Base-by-base conservation (phyloP, 2,113 vertebrate species). In the Hypomesus transpacificus region DNA sequence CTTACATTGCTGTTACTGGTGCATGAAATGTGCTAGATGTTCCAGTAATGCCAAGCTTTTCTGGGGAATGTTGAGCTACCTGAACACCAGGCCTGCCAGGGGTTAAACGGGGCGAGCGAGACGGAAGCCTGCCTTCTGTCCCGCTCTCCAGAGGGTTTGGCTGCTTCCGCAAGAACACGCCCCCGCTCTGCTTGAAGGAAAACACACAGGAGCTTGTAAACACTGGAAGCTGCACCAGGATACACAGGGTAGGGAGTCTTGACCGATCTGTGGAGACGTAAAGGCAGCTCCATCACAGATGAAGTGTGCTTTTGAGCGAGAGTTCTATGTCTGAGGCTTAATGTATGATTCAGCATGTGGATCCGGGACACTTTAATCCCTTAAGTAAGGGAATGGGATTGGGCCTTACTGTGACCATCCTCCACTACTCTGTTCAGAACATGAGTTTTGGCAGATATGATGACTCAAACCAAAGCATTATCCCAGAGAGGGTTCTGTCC, bases 11-110 rank as follows among this genome's bases (percentile, higher is more conserved):
- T 73, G n/a, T 46, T 56, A 31, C 6, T 59, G 4, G 26, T 20
- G 46, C 18, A 11, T 53, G 46, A 72, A 68, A 80, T 66, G 56
- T 53, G 39, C 63, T 56, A 78, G 83, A 86, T 85, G 85, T 86
- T 85, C 85, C 80, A 24, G 50, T 82, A 74, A 76, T 78, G 69
- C 58, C 4, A 24, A 28, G 70, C 60, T 87, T 82, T 88, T 88
- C 79, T 84, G 60, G 79, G 82, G 82, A 16, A 11, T 51, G 62
- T 16, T 80, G 74, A 54, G 68, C 79, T 70, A 79, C 75, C 80
- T 84, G 77, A 82, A 68, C 57, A 70, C 1, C 24, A 34, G 16
- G 16, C 60, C 11, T 46, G 39, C 39, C 22, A 28, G n/a, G 57
- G 57, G 21, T 59, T 59, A 21, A 21, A 18, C 3, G 22, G 31